Evolutionary conservation across 1,140 invertebrate species (phyloP), one percentile per base, ranked within the genome.

Genomic region (Contarinia nasturtii): DNA sequence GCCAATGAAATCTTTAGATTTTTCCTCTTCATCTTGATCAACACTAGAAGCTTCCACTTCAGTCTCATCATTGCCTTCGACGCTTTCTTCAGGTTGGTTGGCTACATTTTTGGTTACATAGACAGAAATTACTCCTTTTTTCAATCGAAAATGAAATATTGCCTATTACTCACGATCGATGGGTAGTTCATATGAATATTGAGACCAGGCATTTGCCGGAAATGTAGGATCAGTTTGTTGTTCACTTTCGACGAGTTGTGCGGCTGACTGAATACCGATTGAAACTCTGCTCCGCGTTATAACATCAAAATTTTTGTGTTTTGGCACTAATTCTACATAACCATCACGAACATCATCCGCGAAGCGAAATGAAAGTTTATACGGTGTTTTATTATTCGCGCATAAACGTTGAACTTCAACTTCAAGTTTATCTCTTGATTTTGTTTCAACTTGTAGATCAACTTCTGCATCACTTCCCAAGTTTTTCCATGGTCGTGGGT

Each of bases 191-290:
- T 74, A 64, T 15, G 72, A 59, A 54, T 70, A 70, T 52, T 85
- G 80, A 1, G 75, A 76, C 69, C 75, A 78, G 38, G 71, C 67
- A 60, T 81, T 80, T 47, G 70, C 66, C 10, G 73, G 73, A 59
- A 75, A 76, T 46, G 65, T 67, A 18, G 75, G 69, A 40, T 64
- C 65, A 1, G 81, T 84, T 65, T 85, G 80, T 47, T 73, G 73
- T 51, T 70, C 64, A 37, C 63, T 64, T 15, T 67, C 54, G 12
- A 60, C 50, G 20, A 55, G 59, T 0, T 55, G 43, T 0, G 68
- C 61, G 7, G 72, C 67, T 5, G 67, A 74, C 57, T 77, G 68
- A 34, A 66, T 54, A 2, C 55, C 64, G 17, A 60, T 62, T 46
- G 75, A 72, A 20, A 77, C 61, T 52, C 74, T 60, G 36, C 61